Base-by-base conservation (phyloP, 2,888 invertebrate genomes). In the Fissipunctia ypsillon region DNA sequence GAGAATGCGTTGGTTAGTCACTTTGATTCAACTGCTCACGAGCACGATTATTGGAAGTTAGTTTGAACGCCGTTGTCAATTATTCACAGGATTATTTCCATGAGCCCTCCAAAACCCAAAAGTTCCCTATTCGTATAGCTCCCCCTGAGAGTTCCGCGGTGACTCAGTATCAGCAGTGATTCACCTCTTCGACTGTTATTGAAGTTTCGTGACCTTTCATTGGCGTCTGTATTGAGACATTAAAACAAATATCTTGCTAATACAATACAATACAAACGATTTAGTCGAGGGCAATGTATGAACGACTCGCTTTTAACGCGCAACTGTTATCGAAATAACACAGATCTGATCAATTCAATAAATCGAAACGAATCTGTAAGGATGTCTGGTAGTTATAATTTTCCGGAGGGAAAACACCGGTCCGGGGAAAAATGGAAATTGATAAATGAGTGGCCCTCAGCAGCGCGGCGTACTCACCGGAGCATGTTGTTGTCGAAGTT, bases 351-450 rank as follows among this genome's bases (percentile, higher is more conserved):
- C 69, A 52, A 81, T 71, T 77, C 75, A 78, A 82, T 81, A 81
- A 84, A 80, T 80, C 84, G 84, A 84, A 85, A 57, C 73, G 63
- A 75, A 72, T 78, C 70, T 74, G 68, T 68, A 57, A 84, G 82
- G 83, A 84, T 84, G 76, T 81, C 79, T 80, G 81, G 81, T 84
- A 78, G 85, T 87, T 86, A 81, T 77, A 87, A 87, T 90, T 90
- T 90, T 89, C 91, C 90, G 88, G 87, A 86, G 88, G 87, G 88
- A 90, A 92, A 91, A 88, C 89, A 82, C 88, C 88, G 88, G 86
- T 68, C 73, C 80, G 85, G 81, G 86, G 78, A 87, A 90, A 85
- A 79, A 77, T 76, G 74, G 60, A 73, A 83, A 86, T 65, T 54
- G 41, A 60, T 69, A 59, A 67, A 56, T 35, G 35, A 38, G 60